These are phyloP conservation scores for Protosalanx chinensis DNA, from an alignment of 2,797 vertebrate genomes.

Conservation along the genomic window DNA sequence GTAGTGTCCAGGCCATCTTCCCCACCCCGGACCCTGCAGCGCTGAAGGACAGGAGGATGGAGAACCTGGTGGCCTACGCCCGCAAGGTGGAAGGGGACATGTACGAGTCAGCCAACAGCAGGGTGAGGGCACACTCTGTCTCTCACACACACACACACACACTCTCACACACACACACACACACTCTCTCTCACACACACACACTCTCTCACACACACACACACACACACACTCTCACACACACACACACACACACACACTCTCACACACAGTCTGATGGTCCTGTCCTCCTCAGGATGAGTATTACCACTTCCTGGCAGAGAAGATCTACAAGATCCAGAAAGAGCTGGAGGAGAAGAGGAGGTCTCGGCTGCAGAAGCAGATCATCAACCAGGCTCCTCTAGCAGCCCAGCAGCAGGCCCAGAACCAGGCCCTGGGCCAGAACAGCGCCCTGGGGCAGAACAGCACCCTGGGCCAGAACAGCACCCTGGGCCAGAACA, in stretches of 20 bases:
- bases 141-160: background rate
- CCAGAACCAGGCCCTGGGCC: conserved; percentile 18
- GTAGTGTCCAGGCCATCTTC: conserved; percentile 99
- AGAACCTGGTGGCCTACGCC: conserved; percentile 96
- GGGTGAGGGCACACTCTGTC: conserved; percentile 72
- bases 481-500: conserved; percentile 77
- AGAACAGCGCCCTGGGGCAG: conserved; percentile 32
- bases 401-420: conserved; percentile 46
- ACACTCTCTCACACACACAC: background rate
- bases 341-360: conserved; percentile 97
- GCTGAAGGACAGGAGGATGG: conserved; percentile 97
- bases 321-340: conserved; percentile 99
- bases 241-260: no score
- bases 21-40: conserved; percentile 97
- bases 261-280: background rate
- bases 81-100: conserved; percentile 98
- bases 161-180: background rate
- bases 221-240: background rate
- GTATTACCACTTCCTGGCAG: conserved; percentile 97
- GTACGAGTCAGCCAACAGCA: conserved; percentile 98
- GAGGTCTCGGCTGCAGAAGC: conserved; percentile 90
- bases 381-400: conserved; percentile 82
- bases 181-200: background rate
- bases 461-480: conserved; percentile 74
- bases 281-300: conserved; percentile 65